These are phyloP conservation scores for Hiodon alosoides DNA, from an alignment of 2,113 vertebrate species.

Conservation along the genomic window DNA sequence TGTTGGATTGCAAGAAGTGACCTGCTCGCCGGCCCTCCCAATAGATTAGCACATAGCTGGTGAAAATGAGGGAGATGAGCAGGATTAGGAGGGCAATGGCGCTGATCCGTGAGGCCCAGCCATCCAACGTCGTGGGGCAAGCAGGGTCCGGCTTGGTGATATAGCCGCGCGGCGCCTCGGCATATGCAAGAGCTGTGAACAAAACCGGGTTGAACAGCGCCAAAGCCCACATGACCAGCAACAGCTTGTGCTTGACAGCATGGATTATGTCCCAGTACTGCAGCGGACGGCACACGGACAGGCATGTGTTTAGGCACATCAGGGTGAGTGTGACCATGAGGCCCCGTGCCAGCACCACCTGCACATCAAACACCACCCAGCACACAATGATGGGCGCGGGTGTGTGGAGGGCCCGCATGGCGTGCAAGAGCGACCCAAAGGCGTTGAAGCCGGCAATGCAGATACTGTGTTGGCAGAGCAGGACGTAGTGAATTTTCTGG, in stretches of 20 bases:
- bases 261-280: slow-evolving; percentile 24
- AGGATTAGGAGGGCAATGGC: slow-evolving; percentile 43
- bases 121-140: slow-evolving; percentile 36
- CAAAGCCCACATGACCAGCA: slow-evolving; percentile 32
- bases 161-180: slow-evolving; percentile 15
- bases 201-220: slow-evolving; percentile 43
- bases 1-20: slow-evolving; percentile 54
- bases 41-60: slow-evolving; percentile 50
- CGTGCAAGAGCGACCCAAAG: slow-evolving; percentile 36
- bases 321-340: slow-evolving; percentile 51
- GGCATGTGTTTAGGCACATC: slow-evolving; percentile 48
- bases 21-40: slow-evolving; percentile 46
- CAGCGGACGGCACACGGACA: slow-evolving; percentile 48
- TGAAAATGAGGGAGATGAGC: slow-evolving; percentile 37
- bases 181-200: slow-evolving; percentile 34
- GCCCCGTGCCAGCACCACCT: slow-evolving; percentile 47
- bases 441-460: slow-evolving; percentile 48
- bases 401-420: slow-evolving; percentile 29
- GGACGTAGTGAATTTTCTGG: slow-evolving; percentile 37
- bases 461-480: slow-evolving; percentile 51
- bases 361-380: slow-evolving; percentile 49
- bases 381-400: slow-evolving; percentile 35
- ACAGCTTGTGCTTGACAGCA: slow-evolving; percentile 30
- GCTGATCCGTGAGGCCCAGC: slow-evolving; percentile 34
- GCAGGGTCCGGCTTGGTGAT: slow-evolving; percentile 30